Evolutionary conservation across 2,888 invertebrate genomes (phyloP).

Genomic region (Hyalella azteca): DNA sequence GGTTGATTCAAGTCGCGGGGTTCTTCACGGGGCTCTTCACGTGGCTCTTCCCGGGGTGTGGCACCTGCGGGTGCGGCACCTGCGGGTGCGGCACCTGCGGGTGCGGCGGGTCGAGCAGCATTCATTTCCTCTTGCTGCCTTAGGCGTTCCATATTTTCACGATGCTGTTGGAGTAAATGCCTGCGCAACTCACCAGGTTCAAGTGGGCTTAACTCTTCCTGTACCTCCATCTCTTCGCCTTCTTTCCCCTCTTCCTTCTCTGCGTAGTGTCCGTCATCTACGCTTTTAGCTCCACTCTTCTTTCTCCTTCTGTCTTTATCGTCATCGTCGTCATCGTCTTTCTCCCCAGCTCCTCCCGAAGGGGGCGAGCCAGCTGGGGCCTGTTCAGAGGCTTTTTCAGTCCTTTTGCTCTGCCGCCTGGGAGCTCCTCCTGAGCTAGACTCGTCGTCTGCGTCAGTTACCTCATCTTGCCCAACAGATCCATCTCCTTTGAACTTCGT

Average conservation of each 20-base stretch:
- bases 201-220: too few relatives aligned
- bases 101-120: too few relatives aligned
- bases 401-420: neutral
- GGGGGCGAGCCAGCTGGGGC: neutral
- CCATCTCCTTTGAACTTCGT: neutral
- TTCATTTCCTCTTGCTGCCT: too few relatives aligned
- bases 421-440: neutral
- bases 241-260: neutral
- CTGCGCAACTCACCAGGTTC: too few relatives aligned
- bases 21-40: neutral
- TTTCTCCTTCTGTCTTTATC: neutral
- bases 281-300: neutral
- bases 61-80: neutral
- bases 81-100: too few relatives aligned
- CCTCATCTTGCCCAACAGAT: neutral
- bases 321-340: neutral
- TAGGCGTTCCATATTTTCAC: too few relatives aligned
- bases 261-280: neutral
- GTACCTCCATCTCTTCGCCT: neutral
- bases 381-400: neutral
- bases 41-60: neutral
- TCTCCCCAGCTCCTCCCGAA: neutral
- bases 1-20: neutral
- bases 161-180: too few relatives aligned
- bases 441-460: neutral